These are phyloP conservation scores for Meloidogyne exigua DNA, from an alignment of 1,140 invertebrate genomes.

Conservation along the genomic window DNA sequence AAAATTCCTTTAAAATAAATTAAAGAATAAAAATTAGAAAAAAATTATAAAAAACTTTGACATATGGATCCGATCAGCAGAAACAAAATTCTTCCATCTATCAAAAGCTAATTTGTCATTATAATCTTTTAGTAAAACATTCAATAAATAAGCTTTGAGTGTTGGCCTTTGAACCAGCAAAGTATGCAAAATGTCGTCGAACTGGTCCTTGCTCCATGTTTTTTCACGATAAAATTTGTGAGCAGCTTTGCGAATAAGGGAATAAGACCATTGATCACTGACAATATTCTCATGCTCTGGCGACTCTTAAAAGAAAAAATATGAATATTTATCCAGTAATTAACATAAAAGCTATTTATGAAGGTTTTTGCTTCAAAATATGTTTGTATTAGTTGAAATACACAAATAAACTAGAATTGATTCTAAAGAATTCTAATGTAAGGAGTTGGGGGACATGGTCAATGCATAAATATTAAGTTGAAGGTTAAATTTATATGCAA, in stretches of 20 bases:
- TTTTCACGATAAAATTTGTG: conserved; percentile 17
- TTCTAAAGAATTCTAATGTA: no score
- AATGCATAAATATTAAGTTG: no score
- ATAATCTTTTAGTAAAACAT: conserved; percentile 24
- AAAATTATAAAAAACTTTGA: background rate
- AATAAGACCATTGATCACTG: background rate
- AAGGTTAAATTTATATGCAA: no score
- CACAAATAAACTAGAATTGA: no score
- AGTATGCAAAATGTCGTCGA: conserved; percentile 21
- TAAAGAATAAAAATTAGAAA: background rate
- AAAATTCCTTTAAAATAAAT: conserved; percentile 10
- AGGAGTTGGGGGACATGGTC: no score
- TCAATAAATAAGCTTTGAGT: conserved; percentile 15
- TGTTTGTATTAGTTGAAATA: no score
- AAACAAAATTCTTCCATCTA: conserved; percentile 26
- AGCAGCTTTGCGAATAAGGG: conserved; percentile 11
- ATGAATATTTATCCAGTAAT: background rate
- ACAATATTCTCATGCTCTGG: conserved; percentile 17
- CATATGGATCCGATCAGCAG: conserved; percentile 21
- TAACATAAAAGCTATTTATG: background rate
- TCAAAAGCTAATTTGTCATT: conserved; percentile 19
- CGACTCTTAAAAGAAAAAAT: conserved; percentile 4
- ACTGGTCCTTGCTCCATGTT: conserved; percentile 20
- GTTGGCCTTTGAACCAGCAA: conserved; percentile 24
- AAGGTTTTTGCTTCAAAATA: no score